A percentile compares a stretch with the other conserved stretches of the same genome.
Evolutionary conservation across 2,113 vertebrate genomes (phyloP).

Genomic region (Mirza zaza): DNA sequence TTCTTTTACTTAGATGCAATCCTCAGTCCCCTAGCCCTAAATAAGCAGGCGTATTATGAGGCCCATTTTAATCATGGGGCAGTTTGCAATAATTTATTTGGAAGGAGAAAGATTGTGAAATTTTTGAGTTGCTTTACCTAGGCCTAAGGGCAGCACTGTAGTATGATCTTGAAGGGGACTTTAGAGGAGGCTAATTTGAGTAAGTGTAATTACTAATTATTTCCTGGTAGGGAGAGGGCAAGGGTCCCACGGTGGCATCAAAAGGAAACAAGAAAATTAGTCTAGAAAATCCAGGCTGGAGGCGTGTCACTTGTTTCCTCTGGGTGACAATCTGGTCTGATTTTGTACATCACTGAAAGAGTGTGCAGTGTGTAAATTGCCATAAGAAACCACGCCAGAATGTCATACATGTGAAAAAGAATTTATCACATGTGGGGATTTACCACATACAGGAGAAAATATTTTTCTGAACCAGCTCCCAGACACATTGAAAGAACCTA

Average conservation of each 20-base stretch:
- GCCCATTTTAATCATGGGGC: background rate
- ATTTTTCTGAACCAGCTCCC: background rate
- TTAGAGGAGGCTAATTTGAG: constrained; percentile 54
- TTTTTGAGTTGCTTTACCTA: background rate
- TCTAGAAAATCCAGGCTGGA: constrained; percentile 52
- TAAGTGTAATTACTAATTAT: constrained; percentile 68
- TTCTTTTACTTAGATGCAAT: background rate
- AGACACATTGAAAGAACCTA: background rate
- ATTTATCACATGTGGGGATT: background rate
- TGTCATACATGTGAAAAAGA: background rate
- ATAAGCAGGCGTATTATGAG: background rate
- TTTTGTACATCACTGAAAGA: constrained; percentile 31
- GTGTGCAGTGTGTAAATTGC: background rate
- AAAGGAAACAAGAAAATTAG: constrained; percentile 64
- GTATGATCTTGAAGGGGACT: background rate
- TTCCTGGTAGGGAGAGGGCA: constrained; percentile 54
- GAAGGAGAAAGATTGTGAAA: background rate
- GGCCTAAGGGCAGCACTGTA: background rate
- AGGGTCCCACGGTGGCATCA: constrained; percentile 15
- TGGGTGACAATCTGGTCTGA: constrained; percentile 43
- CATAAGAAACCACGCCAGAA: constrained; percentile 35
- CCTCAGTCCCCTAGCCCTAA: background rate
- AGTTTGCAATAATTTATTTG: background rate
- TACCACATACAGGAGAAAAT: background rate
- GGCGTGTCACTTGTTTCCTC: background rate